Conservation (phyloP, 2,797 vertebrate genomes). For the Craterocephalus amniculus region DNA sequence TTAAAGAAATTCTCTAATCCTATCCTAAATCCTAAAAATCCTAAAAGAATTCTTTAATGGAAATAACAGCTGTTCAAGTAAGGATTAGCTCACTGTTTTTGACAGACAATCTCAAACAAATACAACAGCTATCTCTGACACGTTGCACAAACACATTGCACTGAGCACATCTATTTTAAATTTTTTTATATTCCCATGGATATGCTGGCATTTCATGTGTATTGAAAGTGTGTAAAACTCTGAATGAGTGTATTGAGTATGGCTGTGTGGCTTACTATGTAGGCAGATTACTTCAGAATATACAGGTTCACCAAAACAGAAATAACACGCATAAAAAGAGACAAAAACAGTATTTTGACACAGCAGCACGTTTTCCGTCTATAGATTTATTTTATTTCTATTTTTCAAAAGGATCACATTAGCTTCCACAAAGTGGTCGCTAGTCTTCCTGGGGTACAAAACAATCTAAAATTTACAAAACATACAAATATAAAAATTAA, state of each 20-base stretch:
- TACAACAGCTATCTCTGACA: constrained; percentile 1
- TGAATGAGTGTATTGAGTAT: constrained; percentile 1
- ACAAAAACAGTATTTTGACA: neutral
- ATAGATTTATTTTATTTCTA: neutral
- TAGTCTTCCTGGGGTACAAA: too few relatives aligned
- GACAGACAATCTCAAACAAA: neutral
- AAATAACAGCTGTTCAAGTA: neutral
- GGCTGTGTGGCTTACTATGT: constrained; percentile 15
- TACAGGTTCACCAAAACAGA: constrained; percentile 11
- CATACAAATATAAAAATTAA: too few relatives aligned
- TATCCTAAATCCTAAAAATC: too few relatives aligned
- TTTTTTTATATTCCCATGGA: constrained; percentile 5
- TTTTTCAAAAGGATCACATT: too few relatives aligned
- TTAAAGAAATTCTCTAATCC: neutral
- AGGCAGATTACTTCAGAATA: constrained; percentile 9
- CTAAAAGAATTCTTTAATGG: neutral
- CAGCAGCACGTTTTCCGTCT: neutral
- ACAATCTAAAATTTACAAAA: too few relatives aligned
- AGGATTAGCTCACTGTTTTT: neutral
- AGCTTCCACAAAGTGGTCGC: too few relatives aligned
- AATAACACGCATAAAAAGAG: neutral
- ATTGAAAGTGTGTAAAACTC: neutral
- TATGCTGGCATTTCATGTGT: constrained; percentile 11
- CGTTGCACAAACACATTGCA: constrained; percentile 7
- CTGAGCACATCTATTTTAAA: constrained; percentile 4